phyloP scores from a whole-genome alignment of 2,888 invertebrate species.

The Oscheius sp. region DNA sequence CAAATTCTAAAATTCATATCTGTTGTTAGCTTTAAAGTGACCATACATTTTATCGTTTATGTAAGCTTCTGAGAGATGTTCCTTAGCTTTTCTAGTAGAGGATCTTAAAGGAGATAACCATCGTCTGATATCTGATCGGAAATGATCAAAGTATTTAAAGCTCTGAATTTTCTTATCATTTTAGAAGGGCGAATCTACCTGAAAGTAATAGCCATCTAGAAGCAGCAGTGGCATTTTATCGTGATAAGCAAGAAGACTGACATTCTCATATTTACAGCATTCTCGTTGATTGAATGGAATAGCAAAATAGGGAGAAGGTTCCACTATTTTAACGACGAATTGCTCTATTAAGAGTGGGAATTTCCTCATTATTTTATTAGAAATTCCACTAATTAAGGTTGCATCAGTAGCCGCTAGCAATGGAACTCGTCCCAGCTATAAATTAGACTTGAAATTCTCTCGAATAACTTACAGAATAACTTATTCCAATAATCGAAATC shows the following conservation, averaged over 20 bases:
- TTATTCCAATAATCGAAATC: conserved; percentile 18
- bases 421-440: conserved; percentile 6
- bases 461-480: too few relatives aligned
- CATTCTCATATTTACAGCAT: conserved; percentile 1
- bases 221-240: neutral
- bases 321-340: conserved; percentile 9
- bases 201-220: conserved; percentile 10
- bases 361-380: neutral
- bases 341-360: conserved; percentile 10
- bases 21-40: neutral
- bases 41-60: neutral
- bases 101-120: conserved; percentile 31
- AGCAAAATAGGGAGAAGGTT: neutral
- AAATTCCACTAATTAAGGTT: neutral
- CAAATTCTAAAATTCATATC: conserved; percentile 35
- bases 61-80: neutral
- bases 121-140: conserved; percentile 28
- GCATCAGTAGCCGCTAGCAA: conserved; percentile 11
- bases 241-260: neutral
- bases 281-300: conserved; percentile 11
- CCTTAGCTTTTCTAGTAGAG: conserved; percentile 25
- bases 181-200: neutral
- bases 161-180: conserved; percentile 31
- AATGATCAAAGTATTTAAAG: conserved; percentile 41
- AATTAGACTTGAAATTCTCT: too few relatives aligned